These are phyloP conservation scores for Apis dorsata DNA, from an alignment of 1,140 invertebrate species.

Conservation along the genomic window DNA sequence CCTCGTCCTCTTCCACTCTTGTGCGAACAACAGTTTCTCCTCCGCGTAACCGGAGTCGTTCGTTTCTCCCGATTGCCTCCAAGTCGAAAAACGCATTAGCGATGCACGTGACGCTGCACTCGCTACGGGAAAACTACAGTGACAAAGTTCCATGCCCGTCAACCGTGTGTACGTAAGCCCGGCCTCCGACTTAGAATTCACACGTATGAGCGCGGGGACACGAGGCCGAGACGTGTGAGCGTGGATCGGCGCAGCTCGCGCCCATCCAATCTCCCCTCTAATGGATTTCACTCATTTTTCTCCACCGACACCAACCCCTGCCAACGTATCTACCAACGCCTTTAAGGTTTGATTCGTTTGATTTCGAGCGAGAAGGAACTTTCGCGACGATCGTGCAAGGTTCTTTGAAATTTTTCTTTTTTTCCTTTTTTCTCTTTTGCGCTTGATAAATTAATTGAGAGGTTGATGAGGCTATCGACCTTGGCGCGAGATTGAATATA, in stretches of 20 bases:
- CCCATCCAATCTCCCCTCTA: conserved; percentile 72
- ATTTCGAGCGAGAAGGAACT: neutral
- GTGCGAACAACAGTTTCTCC: neutral
- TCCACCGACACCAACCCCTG: conserved; percentile 67
- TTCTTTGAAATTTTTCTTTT: too few species aligned
- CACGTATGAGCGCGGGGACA: neutral
- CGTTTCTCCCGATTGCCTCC: conserved; percentile 30
- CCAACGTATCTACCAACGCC: conserved; percentile 17
- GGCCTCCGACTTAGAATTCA: conserved; percentile 43
- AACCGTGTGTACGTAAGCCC: conserved; percentile 8
- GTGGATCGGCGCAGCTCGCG: conserved; percentile 66
- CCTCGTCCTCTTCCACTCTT: conserved; percentile 3
- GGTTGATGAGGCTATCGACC: too few species aligned
- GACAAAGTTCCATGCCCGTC: conserved; percentile 32
- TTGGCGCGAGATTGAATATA: too few species aligned
- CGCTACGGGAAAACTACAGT: conserved; percentile 28
- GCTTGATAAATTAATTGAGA: too few species aligned
- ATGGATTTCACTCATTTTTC: conserved; percentile 81
- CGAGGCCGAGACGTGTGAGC: conserved; percentile 21
- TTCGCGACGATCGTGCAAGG: neutral
- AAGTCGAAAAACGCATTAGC: conserved; percentile 67
- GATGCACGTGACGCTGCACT: conserved; percentile 68
- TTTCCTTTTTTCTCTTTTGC: too few species aligned
- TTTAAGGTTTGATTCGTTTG: conserved; percentile 56
- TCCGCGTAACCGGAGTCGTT: conserved; percentile 20